Evolutionary conservation across 2,113 vertebrate genomes (phyloP).

Genomic region (Petaurus breviceps): DNA sequence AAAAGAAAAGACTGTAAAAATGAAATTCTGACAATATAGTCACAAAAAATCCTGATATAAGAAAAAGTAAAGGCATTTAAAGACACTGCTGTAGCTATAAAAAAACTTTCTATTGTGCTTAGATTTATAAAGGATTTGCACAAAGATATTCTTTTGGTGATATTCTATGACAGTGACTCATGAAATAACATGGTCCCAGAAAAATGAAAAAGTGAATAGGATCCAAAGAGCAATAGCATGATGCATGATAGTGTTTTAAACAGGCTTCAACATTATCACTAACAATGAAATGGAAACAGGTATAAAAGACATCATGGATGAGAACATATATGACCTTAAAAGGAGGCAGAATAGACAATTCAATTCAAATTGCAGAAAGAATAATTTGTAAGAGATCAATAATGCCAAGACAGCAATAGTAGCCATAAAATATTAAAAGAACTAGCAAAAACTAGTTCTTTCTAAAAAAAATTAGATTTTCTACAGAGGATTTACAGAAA

Average conservation of each 20-base stretch:
- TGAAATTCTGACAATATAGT: background rate
- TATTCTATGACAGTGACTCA: background rate
- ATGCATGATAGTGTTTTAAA: background rate
- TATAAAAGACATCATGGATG: background rate
- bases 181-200: background rate
- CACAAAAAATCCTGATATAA: background rate
- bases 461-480: background rate
- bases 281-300: background rate
- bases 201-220: background rate
- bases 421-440: background rate
- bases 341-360: background rate
- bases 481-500: background rate
- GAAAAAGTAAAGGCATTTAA: background rate
- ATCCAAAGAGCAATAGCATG: background rate
- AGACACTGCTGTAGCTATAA: background rate
- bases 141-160: background rate
- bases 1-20: background rate
- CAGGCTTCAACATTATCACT: background rate
- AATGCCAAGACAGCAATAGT: background rate
- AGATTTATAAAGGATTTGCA: background rate
- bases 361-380: background rate
- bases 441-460: background rate
- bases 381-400: background rate
- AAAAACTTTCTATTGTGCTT: background rate
- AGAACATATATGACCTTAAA: background rate